Evolutionary conservation across 2,113 vertebrate genomes (phyloP).

Genomic region (Pagrus major): DNA sequence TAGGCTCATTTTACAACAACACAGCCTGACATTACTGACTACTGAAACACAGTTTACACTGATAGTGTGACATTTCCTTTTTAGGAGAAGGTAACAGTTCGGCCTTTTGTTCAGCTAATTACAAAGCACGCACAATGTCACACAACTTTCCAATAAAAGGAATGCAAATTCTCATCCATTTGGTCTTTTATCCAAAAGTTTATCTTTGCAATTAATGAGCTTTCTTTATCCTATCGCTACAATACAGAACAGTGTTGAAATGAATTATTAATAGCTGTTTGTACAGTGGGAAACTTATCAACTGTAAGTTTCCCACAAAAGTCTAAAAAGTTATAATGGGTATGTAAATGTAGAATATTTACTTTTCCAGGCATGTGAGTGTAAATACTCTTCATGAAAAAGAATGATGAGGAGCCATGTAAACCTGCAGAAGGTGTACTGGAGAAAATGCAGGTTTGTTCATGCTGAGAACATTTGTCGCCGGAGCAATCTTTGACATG

Average conservation of each 20-base stretch:
- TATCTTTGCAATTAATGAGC: slow-evolving; percentile 7
- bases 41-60: neutral
- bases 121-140: slow-evolving; percentile 18
- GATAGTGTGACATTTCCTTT: neutral
- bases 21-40: neutral
- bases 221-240: neutral
- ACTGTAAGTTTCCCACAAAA: neutral
- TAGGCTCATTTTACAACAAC: neutral
- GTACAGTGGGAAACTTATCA: neutral
- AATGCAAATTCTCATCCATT: slow-evolving; percentile 1
- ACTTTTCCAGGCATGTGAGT: neutral
- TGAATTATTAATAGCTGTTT: neutral
- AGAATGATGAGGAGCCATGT: neutral
- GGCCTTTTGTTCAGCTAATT: slow-evolving; percentile 3
- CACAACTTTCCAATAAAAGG: neutral
- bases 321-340: neutral
- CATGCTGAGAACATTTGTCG: neutral
- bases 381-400: neutral
- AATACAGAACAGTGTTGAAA: neutral
- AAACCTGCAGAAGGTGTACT: neutral
- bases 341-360: neutral
- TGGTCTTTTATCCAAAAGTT: neutral
- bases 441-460: neutral
- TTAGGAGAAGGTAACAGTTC: neutral
- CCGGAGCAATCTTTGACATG: slow-evolving; percentile 10